Evolutionary conservation across 2,888 invertebrate species (phyloP).

Genomic region (Pyrrhia umbra): DNA sequence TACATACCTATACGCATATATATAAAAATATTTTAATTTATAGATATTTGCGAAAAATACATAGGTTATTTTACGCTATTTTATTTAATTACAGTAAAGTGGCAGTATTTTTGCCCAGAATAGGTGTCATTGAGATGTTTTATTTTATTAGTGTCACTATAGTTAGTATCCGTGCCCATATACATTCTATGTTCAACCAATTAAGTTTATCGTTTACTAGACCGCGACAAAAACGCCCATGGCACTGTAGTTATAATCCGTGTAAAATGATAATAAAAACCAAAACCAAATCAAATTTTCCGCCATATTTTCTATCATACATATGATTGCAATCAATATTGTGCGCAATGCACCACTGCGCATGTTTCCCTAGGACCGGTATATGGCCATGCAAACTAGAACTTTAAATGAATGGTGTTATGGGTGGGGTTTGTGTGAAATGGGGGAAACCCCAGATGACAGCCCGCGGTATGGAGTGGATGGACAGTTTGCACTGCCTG

Average conservation of each 20-base stretch:
- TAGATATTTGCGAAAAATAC: too few species aligned
- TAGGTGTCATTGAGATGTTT: too few species aligned
- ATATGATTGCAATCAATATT: slow-evolving; percentile 87
- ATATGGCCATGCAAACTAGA: slow-evolving; percentile 49
- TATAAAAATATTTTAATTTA: too few species aligned
- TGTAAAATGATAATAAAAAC: slow-evolving; percentile 53
- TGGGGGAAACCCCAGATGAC: slow-evolving; percentile 76
- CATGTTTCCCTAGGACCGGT: slow-evolving; percentile 79
- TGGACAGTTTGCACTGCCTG: slow-evolving; percentile 77
- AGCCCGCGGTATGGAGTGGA: slow-evolving; percentile 74
- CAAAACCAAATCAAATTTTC: slow-evolving; percentile 76
- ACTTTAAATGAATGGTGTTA: slow-evolving; percentile 45
- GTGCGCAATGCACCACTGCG: slow-evolving; percentile 88
- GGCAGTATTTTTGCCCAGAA: too few species aligned
- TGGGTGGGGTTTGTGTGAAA: slow-evolving; percentile 37
- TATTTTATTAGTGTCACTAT: too few species aligned
- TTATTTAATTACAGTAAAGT: too few species aligned
- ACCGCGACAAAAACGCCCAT: background rate
- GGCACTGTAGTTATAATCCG: slow-evolving; percentile 10
- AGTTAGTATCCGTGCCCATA: too few species aligned
- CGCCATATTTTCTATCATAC: slow-evolving; percentile 83
- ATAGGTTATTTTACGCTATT: too few species aligned
- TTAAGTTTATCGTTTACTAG: background rate
- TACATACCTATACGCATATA: too few species aligned
- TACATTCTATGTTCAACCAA: background rate